Base-by-base conservation (phyloP, 2,113 vertebrate species). In the Rostratula benghalensis region DNA sequence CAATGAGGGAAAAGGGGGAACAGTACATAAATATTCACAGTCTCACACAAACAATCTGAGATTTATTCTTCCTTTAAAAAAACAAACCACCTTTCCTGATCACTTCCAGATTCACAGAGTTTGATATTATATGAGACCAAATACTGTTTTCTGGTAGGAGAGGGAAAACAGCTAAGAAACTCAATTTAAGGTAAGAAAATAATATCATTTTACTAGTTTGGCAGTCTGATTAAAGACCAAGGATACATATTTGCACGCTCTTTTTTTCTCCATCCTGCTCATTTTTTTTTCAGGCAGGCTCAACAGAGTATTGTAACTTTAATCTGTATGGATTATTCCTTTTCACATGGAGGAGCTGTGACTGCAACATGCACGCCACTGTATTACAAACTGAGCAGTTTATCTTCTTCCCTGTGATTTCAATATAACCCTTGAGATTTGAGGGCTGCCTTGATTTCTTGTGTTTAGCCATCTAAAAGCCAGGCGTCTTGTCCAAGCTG, bases 21-120 rank as follows among this genome's bases (percentile, higher is more conserved):
- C 97, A 98, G 97, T 95, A 97, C 96, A 98, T 98, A 98, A 98
- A 98, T 98, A 98, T 97, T 97, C 97, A 93, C 90, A 68, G 97
- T 91, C 97, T 97, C 98, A 96, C 97, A 97, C 97, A 98, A 98
- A 98, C 97, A 98, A 98, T 96, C 94, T 94, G 87, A 97, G 95
- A 98, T 98, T 98, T 98, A 98, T 98, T 98, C 97, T 96, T 93
- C 86, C 96, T 96, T 95, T 97, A 94, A 94, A 92, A 97, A 97
- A 96, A 96, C 91, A 95, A 94, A 88, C 97, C 98, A 97, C 98
- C 98, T 98, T 98, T 97, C 97, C 71, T 98, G 98, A 98, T 98
- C 97, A 95, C 94, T 98, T 98, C 98, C 98, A 98, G 98, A 98
- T 98, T 98, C 97, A 98, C 83, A 90, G 93, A 92, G 90, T 97